Base-by-base conservation (phyloP, 2,797 vertebrate genomes). In the Leptatherina wallacei region DNA sequence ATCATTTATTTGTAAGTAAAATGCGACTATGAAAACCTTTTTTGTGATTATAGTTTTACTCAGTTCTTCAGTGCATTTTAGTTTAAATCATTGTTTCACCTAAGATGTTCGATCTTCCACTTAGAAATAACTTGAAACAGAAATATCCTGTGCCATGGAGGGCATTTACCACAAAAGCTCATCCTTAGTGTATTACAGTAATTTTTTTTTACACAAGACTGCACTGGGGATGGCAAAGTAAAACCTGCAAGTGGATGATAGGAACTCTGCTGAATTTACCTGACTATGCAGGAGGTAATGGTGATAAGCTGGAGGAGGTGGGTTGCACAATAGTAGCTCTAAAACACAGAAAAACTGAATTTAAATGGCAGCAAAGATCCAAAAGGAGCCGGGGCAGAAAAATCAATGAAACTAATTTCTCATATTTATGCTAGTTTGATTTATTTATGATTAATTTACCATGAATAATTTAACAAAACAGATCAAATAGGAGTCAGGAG, bases 161-260 rank as follows among this genome's bases (percentile, higher is more conserved):
- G 30, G 29, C 16, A 42, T 20, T 30, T 20, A 29, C 55, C n/a
- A 44, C 32, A 9, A 52, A 38, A 52, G 40, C 24, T 27, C 30
- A 9, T 35, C 11, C 35, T 52, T 30, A 24, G 36, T 42, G 18
- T 3, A 59, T 24, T 40, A 55, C 32, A 51, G 29, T 38, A 20
- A 32, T 32, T 18, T 8, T 35, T 8, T 61, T 62, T 16, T 27
- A 38, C 18, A 14, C 30, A n/a, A 22, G 36, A 44, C 9, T 47
- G 18, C 1, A 30, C 35, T 38, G 22, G 3, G 52, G 64, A 11
- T 30, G 16, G 30, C 47, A 40, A 33, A 65, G 16, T 38, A 59
- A 73, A 77, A 49, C 29, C 51, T 52, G 52, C 47, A 60, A 57
- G 42, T 62, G 42, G 40, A 27, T 27, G n/a, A 62, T 75, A 6